A percentile compares a stretch with the other conserved stretches of the same genome.
Evolutionary conservation across 2,888 invertebrate genomes (phyloP).

Genomic region (Hanleya hanleyi): DNA sequence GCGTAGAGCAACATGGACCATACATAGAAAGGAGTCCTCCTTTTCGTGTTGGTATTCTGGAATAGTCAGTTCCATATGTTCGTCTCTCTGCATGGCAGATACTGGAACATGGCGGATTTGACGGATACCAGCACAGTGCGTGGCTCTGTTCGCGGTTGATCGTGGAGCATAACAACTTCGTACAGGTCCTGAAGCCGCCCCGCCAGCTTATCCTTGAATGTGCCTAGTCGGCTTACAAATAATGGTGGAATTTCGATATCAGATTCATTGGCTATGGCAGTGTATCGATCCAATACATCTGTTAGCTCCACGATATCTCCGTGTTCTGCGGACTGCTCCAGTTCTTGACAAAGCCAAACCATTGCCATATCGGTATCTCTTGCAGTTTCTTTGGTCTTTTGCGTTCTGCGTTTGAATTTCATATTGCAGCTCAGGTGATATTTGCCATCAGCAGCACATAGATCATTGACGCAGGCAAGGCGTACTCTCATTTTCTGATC

Average conservation of each 20-base stretch:
- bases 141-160: neutral
- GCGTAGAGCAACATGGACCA: conserved; percentile 11
- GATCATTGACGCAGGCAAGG: conserved; percentile 10
- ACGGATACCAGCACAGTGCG: too few relatives aligned
- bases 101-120: neutral
- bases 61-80: neutral
- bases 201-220: conserved; percentile 13
- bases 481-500: neutral
- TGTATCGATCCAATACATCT: conserved; percentile 14
- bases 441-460: conserved; percentile 3
- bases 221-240: conserved; percentile 7
- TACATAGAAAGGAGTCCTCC: conserved; percentile 9
- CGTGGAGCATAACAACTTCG: neutral
- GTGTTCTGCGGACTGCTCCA: neutral
- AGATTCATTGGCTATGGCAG: conserved; percentile 11
- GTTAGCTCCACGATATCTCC: neutral
- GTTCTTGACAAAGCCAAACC: too few relatives aligned
- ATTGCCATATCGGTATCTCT: conserved; percentile 1
- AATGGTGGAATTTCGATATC: neutral
- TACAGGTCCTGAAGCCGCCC: neutral
- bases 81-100: neutral
- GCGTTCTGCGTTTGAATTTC: neutral
- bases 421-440: conserved; percentile 5
- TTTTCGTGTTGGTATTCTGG: neutral
- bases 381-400: neutral